Percentiles rank a stretch among this genome's conserved stretches.
Conservation (phyloP, 2,797 vertebrate genomes). For the Amphiprion clarkii region DNA sequence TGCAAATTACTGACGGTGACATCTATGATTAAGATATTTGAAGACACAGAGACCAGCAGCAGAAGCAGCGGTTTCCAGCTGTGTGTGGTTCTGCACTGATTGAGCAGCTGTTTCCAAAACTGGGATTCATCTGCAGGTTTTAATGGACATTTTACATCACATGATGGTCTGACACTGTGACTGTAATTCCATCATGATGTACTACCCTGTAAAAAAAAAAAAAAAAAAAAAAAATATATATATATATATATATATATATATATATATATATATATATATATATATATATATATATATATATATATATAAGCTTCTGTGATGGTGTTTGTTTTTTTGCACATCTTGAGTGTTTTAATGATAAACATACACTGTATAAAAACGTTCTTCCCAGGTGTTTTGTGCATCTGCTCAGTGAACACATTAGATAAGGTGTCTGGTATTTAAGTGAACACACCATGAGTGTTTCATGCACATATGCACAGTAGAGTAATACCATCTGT, state of each 20-base stretch:
- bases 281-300: too few relatives aligned
- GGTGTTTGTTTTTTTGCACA: neutral
- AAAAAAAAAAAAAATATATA: too few relatives aligned
- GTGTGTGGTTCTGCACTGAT: too few relatives aligned
- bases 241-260: too few relatives aligned
- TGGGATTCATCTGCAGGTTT: neutral
- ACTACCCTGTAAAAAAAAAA: too few relatives aligned
- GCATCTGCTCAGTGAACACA: constrained; percentile 20
- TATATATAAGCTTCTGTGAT: neutral
- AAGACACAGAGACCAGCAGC: neutral
- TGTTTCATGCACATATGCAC: neutral
- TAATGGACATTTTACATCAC: neutral
- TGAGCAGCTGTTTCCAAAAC: neutral
- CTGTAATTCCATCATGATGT: too few relatives aligned
- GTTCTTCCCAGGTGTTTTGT: constrained; percentile 20
- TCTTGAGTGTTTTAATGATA: neutral
- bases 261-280: too few relatives aligned
- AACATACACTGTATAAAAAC: neutral
- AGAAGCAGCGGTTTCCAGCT: neutral
- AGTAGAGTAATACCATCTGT: constrained; percentile 29
- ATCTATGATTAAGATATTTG: constrained; percentile 1
- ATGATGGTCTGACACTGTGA: neutral
- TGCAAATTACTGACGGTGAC: neutral
- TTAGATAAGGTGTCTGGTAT: constrained; percentile 1
- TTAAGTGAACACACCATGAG: neutral